Evolutionary conservation across 2,113 vertebrate species (phyloP).

Genomic region (Cacatua alba): DNA sequence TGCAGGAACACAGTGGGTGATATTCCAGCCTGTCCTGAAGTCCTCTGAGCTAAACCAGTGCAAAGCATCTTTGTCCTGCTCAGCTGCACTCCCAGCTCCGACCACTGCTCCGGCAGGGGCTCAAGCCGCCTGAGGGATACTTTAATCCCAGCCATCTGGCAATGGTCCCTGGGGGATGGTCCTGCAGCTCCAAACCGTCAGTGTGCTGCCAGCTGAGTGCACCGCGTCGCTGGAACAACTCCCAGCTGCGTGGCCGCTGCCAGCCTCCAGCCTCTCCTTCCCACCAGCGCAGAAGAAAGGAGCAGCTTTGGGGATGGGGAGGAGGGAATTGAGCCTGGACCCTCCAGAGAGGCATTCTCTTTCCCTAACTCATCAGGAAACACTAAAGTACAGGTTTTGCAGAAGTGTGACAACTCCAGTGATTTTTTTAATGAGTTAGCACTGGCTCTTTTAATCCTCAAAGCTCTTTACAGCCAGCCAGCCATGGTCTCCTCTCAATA

Average conservation of each 20-base stretch:
- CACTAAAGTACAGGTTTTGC: neutral
- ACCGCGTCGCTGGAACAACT: neutral
- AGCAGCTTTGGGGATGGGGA: neutral
- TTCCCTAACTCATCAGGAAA: neutral
- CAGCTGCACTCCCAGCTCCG: neutral
- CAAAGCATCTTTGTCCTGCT: neutral
- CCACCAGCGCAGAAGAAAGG: neutral
- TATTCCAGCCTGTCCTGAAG: neutral
- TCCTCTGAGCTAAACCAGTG: neutral
- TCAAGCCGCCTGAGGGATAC: neutral
- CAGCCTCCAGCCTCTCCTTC: neutral
- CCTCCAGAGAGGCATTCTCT: neutral
- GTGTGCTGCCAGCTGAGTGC: neutral
- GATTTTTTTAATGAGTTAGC: neutral
- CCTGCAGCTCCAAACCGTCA: neutral
- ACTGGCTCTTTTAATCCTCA: neutral
- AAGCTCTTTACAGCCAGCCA: fast-evolving
- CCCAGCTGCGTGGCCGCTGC: neutral
- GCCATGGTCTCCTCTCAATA: neutral
- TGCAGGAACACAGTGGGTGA: neutral
- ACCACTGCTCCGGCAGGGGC: fast-evolving
- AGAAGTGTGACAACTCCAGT: neutral
- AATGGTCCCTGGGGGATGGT: neutral
- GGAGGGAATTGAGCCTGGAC: neutral
- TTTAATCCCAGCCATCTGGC: constrained; percentile 29